Percentiles rank a stretch among this genome's conserved stretches.
These are phyloP conservation scores for Prosopocoilus inquinatus DNA, from an alignment of 2,888 invertebrate genomes.

Conservation along the genomic window DNA sequence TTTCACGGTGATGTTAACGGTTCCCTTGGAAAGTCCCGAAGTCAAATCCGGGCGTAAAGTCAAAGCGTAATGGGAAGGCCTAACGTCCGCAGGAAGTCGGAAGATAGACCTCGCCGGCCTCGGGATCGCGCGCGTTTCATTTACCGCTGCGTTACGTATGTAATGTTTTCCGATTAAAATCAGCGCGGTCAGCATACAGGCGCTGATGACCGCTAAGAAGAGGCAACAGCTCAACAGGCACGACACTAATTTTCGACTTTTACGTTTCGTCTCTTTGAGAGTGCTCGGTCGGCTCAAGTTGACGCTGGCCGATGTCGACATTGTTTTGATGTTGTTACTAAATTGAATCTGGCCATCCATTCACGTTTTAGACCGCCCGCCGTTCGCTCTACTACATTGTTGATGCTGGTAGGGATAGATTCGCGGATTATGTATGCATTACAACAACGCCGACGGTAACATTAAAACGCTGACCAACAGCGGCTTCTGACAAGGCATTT, in stretches of 20 bases:
- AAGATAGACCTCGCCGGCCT: not conserved
- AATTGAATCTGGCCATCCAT: too few relatives aligned
- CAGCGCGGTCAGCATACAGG: constrained; percentile 42
- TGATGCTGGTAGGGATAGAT: too few relatives aligned
- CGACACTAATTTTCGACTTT: constrained; percentile 8
- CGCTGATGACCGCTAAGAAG: constrained; percentile 43
- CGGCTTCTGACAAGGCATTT: too few relatives aligned
- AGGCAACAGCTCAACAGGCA: constrained; percentile 43
- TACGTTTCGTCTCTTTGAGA: too few relatives aligned
- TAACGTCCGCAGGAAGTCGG: constrained; percentile 58
- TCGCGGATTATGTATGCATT: too few relatives aligned
- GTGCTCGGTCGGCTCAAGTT: too few relatives aligned
- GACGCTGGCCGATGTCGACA: too few relatives aligned
- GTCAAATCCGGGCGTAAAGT: constrained; percentile 62
- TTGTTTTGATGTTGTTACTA: too few relatives aligned
- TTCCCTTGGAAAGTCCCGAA: constrained; percentile 58
- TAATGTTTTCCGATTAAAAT: constrained; percentile 43
- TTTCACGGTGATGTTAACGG: constrained; percentile 46
- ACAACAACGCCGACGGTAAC: too few relatives aligned
- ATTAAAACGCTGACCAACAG: too few relatives aligned
- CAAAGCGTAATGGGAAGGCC: constrained; percentile 65
- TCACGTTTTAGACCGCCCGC: too few relatives aligned
- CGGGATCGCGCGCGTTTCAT: not conserved
- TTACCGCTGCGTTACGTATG: constrained; percentile 5
- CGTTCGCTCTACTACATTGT: too few relatives aligned